Base-by-base conservation (phyloP, 2,113 vertebrate genomes). In the Mesitornis unicolor region DNA sequence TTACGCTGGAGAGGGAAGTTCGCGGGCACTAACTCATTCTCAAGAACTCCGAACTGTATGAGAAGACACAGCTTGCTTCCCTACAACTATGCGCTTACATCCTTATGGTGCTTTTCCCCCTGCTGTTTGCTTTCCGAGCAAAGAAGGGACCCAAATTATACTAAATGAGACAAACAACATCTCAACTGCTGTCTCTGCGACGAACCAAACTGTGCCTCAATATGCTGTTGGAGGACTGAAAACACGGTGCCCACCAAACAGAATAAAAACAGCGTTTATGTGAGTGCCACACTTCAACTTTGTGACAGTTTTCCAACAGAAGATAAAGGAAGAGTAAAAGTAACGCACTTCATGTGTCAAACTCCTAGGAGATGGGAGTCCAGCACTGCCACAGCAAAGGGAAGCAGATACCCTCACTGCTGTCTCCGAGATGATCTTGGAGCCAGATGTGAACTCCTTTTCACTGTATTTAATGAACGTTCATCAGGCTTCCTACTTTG, bases 161-260 rank as follows among this genome's bases (percentile, higher is more conserved):
- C 81, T 76, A 87, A 95, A 97, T 43, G 93, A 97, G 93, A 93
- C 93, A 95, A 97, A 95, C 83, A 95, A 54, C 93, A 94, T 91
- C 94, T 89, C 89, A 71, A 69, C 80, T 94, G 87, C 80, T 93
- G 93, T 91, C 91, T 91, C 84, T 65, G 77, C 70, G 84, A 78
- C 60, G 92, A 92, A 94, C 89, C 96, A 95, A 96, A 92, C 91
- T 81, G 91, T 68, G 91, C 42, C 89, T 95, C 95, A 97, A 95
- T 87, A 87, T 91, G 89, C 93, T 0, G 1, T 43, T 82, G 65
- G 76, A 95, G 91, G 74, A 64, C 60, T 51, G 69, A 79, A 95
- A 96, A 82, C 45, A 84, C 0, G 0, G 84, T 69, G 68, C 54
- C 88, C 71, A 73, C 75, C 43, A 22, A 91, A 82, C 13, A 79